A percentile compares a stretch with the other conserved stretches of the same genome.
Conservation (phyloP, 64 coral and sea anemone genomes). For the Catalaphyllia jardinei region DNA sequence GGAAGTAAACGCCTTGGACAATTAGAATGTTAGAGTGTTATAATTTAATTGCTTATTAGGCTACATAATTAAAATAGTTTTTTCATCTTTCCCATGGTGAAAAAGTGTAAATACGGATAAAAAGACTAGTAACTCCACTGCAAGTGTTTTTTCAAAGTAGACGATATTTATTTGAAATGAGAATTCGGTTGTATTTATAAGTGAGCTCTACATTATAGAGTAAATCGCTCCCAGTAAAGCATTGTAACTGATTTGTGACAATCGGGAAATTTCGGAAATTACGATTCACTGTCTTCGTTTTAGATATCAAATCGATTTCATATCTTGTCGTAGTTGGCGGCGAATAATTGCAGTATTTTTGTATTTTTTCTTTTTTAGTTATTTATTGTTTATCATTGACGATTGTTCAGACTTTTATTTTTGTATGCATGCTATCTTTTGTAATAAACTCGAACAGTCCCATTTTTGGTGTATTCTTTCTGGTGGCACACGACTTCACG, state of each 20-base stretch:
- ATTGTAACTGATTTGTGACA: not conserved
- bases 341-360: slow-evolving; percentile 3
- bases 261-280: not conserved
- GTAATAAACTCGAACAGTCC: not conserved
- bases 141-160: not conserved
- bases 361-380: not conserved
- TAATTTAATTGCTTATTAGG: not conserved
- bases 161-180: slow-evolving; percentile 27
- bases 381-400: not conserved
- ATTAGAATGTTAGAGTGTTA: not conserved
- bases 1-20: slow-evolving; percentile 33
- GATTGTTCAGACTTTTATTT: slow-evolving; percentile 6
- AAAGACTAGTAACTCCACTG: not conserved
- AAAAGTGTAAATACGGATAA: slow-evolving; percentile 3
- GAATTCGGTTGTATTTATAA: slow-evolving; percentile 13
- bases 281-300: not conserved
- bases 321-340: not conserved
- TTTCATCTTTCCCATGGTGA: not conserved
- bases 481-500: too few species aligned
- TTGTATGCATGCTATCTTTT: not conserved
- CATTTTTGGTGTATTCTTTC: too few species aligned
- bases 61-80: not conserved
- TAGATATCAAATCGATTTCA: not conserved
- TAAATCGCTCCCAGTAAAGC: not conserved
- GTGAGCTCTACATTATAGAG: not conserved